Conservation (phyloP, 1,140 invertebrate genomes). For the Papilio dardanus region DNA sequence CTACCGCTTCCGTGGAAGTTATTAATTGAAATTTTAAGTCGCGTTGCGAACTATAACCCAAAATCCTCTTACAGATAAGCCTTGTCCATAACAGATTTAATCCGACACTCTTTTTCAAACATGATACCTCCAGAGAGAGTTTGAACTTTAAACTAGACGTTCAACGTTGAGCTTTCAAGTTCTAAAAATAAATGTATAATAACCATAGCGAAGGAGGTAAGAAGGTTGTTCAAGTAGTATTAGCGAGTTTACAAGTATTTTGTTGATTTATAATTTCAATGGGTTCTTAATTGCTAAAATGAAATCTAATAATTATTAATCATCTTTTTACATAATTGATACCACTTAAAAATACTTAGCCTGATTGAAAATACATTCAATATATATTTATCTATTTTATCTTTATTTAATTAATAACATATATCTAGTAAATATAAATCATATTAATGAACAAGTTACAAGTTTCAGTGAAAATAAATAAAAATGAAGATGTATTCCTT, state of each 20-base stretch:
- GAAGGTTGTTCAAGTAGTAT: too few species aligned
- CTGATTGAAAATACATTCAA: too few species aligned
- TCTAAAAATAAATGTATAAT: too few species aligned
- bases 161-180: too few species aligned
- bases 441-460: neutral
- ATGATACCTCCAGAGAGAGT: neutral
- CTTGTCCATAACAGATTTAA: slow-evolving; percentile 40
- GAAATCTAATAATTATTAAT: too few species aligned
- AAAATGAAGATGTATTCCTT: neutral
- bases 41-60: slow-evolving; percentile 1
- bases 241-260: too few species aligned
- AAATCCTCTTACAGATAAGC: slow-evolving; percentile 18
- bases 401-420: neutral
- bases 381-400: too few species aligned
- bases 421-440: neutral
- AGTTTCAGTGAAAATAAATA: neutral
- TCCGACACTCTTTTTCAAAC: slow-evolving; percentile 46
- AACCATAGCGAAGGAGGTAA: too few species aligned
- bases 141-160: neutral
- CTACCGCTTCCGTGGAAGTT: neutral
- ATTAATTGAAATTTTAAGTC: slow-evolving; percentile 20
- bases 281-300: too few species aligned
- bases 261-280: too few species aligned
- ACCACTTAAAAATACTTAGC: too few species aligned
- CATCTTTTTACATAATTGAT: too few species aligned